Evolutionary conservation across 2,888 invertebrate genomes (phyloP), one percentile per base, ranked within the genome.

Genomic region (Tipula confusa): DNA sequence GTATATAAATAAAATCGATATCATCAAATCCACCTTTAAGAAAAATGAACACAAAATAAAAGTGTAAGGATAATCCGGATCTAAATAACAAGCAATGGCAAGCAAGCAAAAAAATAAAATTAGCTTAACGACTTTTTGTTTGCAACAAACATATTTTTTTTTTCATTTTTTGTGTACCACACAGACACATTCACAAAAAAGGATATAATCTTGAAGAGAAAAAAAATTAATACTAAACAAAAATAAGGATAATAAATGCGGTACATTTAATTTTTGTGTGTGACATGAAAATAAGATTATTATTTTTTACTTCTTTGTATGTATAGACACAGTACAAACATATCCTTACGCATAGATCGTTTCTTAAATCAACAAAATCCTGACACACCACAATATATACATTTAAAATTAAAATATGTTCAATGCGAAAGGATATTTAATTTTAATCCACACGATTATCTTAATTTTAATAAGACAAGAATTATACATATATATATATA

Each of bases 61-160:
- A 80, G 31, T 80, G 80, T 80, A 80, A 80, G 80, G 80, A 80
- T 80, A 80, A 80, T 80, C 80, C 80, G 80, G 80, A 80, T 80
- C 80, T 80, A 80, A 80, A 80, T 80, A 80, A 80, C 80, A 80
- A 80, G 64, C 64, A 33, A 33, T n/a, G 33, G 33, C 33, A 64
- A 64, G 64, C 24, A 64, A 64, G 64, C 64, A 64, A 64, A 24
- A 18, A 64, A 43, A 15, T 24, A 64, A 64, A 64, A 64, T 64
- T 64, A 64, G 64, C 64, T 64, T 64, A 64, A 64, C 64, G 64
- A 64, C 64, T 64, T 64, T 64, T 64, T 64, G 64, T 64, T 64
- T 64, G 64, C 64, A 64, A 64, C 64, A 64, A 64, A 64, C 18
- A 64, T 64, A 64, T 64, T 64, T 64, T 6, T 9, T 64, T 18